Evolutionary conservation across 2,888 invertebrate species (phyloP).

Genomic region (Lepidocyrtoides sp.): DNA sequence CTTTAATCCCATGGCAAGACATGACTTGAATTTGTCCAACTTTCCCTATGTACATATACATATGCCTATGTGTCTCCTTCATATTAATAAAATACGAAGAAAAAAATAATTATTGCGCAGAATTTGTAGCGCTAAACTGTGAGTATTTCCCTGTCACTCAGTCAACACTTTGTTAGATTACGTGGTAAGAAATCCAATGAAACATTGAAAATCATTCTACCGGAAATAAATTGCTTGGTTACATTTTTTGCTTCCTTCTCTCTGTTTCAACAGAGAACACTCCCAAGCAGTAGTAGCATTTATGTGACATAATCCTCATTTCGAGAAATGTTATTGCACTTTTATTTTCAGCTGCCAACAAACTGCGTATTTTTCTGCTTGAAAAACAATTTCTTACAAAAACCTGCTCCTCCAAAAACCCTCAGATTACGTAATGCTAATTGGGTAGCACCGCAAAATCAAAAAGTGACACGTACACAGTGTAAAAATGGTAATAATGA

Average conservation of each 20-base stretch:
- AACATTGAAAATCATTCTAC: conserved; percentile 69
- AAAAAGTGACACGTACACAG: conserved; percentile 25
- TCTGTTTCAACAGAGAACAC: not conserved
- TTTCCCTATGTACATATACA: conserved; percentile 10
- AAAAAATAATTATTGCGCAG: not conserved
- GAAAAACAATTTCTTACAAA: not conserved
- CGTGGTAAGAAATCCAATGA: conserved; percentile 1
- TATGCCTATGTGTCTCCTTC: not conserved
- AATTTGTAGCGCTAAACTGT: not conserved
- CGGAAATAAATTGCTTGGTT: conserved; percentile 73
- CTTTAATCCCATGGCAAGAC: not conserved
- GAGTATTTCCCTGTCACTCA: not conserved
- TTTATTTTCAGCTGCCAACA: not conserved
- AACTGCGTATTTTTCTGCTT: not conserved
- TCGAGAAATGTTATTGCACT: conserved; percentile 7
- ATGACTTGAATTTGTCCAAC: not conserved
- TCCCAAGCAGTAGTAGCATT: not conserved
- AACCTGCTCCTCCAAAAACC: not conserved
- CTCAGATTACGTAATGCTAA: not conserved
- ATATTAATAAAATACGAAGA: not conserved
- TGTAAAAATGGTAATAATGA: conserved; percentile 34
- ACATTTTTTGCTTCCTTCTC: not conserved
- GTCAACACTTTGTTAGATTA: not conserved
- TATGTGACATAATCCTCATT: conserved; percentile 5
- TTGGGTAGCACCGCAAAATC: not conserved